Evolutionary conservation across 2,113 vertebrate species (phyloP).

Genomic region (Oncorhynchus masou): DNA sequence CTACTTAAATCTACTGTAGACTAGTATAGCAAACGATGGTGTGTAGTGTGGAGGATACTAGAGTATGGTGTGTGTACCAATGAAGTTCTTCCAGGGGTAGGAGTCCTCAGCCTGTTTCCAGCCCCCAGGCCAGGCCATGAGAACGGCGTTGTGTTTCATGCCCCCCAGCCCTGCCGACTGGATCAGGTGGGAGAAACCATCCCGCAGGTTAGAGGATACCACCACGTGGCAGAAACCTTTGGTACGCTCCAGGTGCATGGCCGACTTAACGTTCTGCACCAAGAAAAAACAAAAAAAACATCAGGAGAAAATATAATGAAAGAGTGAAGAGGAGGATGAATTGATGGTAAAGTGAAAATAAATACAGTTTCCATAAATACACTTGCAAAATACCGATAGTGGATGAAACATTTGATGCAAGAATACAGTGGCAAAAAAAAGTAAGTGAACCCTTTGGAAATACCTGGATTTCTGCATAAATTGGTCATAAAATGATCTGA

Average conservation of each 20-base stretch:
- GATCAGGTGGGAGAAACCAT: constrained; percentile 91
- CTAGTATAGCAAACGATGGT: neutral
- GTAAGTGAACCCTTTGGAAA: no score
- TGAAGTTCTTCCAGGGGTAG: constrained; percentile 86
- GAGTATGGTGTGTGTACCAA: constrained; percentile 73
- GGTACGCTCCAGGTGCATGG: constrained; percentile 84
- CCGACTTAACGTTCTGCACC: constrained; percentile 81
- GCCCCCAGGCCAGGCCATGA: constrained; percentile 87
- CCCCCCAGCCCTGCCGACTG: constrained; percentile 93
- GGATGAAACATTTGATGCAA: no score
- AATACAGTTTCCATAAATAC: no score
- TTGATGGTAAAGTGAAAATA: neutral
- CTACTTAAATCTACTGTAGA: no score
- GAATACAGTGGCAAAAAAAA: no score
- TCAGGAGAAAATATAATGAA: neutral
- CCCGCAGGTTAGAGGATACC: constrained; percentile 85
- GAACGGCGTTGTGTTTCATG: constrained; percentile 93
- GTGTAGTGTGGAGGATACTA: neutral
- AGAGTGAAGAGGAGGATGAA: neutral
- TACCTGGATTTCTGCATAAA: no score
- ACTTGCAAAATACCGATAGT: no score
- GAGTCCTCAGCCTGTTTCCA: constrained; percentile 80
- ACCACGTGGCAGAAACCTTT: constrained; percentile 96
- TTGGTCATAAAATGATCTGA: no score
- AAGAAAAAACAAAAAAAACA: neutral